Evolutionary conservation across 2,113 vertebrate genomes (phyloP).

Genomic region (Geothlypis trichas): DNA sequence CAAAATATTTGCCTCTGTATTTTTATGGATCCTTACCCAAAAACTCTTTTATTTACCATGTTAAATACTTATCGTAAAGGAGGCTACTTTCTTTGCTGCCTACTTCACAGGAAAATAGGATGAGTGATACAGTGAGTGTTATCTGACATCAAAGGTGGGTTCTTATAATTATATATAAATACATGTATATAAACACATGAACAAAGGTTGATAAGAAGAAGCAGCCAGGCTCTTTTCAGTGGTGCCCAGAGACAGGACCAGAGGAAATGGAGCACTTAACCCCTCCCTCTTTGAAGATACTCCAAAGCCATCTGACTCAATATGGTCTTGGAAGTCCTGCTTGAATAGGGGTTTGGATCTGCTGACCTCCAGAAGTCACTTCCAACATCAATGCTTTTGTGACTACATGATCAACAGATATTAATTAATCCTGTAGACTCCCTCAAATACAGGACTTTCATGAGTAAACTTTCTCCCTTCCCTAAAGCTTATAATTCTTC

Average conservation of each 20-base stretch:
- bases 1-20: background rate
- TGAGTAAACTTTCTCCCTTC: background rate
- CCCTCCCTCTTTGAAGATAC: background rate
- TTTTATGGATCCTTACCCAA: background rate
- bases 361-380: background rate
- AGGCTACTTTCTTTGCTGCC: background rate
- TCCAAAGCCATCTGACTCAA: fast-evolving
- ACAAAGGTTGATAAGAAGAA: background rate
- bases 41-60: background rate
- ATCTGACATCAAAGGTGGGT: background rate
- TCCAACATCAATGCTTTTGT: background rate
- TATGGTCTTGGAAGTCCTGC: too few species aligned
- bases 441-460: background rate
- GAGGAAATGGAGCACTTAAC: background rate
- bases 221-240: background rate
- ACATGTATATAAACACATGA: background rate
- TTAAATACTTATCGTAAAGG: background rate
- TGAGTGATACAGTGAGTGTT: fast-evolving
- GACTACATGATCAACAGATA: background rate
- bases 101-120: background rate
- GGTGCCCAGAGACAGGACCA: background rate
- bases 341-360: background rate
- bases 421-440: background rate
- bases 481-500: background rate
- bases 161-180: background rate